phyloP scores from a whole-genome alignment of 2,113 vertebrate genomes.

The Zapus hudsonius region DNA sequence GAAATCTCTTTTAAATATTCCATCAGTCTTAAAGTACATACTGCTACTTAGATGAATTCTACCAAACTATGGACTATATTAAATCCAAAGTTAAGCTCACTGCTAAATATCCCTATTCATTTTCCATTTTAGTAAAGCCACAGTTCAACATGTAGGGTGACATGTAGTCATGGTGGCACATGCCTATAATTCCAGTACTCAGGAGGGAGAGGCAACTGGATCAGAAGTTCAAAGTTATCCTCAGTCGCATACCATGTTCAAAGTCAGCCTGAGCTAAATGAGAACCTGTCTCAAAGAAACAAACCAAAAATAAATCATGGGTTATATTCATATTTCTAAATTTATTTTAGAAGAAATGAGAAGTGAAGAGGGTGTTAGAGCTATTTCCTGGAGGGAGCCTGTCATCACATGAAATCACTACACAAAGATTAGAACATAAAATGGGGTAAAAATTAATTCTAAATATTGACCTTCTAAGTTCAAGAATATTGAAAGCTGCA shows the following conservation, averaged over 20 bases:
- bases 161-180: too few relatives aligned
- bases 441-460: neutral
- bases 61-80: neutral
- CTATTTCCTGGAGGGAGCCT: accelerated
- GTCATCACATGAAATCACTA: neutral
- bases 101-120: conserved; percentile 37
- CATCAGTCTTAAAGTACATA: conserved; percentile 28
- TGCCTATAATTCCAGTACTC: too few relatives aligned
- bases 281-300: too few relatives aligned
- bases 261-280: too few relatives aligned
- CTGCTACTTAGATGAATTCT: conserved; percentile 8
- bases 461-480: neutral
- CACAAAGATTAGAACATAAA: neutral
- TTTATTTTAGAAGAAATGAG: conserved; percentile 35
- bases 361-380: neutral
- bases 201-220: too few relatives aligned
- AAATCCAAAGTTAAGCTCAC: conserved; percentile 17
- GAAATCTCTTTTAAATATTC: conserved; percentile 25
- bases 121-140: conserved; percentile 53
- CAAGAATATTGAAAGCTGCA: neutral
- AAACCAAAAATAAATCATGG: too few relatives aligned
- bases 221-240: too few relatives aligned
- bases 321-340: conserved; percentile 12
- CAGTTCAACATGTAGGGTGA: neutral
- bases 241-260: too few relatives aligned